A percentile compares a stretch with the other conserved stretches of the same genome.
Evolutionary conservation across 2,797 vertebrate genomes (phyloP).

Genomic region (Sebastes miniatus): DNA sequence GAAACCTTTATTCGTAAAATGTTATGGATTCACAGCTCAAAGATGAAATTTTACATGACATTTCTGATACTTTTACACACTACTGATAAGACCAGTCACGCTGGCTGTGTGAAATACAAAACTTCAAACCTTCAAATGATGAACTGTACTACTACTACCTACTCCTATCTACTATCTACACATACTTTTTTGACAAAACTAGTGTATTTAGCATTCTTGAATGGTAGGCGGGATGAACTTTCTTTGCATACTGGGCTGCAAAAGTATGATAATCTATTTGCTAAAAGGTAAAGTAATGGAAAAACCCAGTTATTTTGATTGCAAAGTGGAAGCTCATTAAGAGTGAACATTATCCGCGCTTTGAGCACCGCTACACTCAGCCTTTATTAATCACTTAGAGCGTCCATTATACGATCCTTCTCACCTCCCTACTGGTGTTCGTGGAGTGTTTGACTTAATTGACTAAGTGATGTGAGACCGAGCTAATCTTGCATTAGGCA

Average conservation of each 20-base stretch:
- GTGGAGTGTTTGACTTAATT: constrained; percentile 40
- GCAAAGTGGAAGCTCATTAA: background rate
- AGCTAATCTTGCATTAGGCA: constrained; percentile 38
- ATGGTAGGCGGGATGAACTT: background rate
- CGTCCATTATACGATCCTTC: constrained; percentile 41
- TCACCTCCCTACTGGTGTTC: constrained; percentile 11
- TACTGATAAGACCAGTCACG: background rate
- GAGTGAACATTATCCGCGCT: constrained; percentile 23
- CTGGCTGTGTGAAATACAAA: background rate
- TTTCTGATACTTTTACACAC: background rate
- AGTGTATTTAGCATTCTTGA: background rate
- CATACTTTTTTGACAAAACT: background rate
- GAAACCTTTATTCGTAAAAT: background rate
- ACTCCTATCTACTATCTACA: background rate
- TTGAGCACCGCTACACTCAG: background rate
- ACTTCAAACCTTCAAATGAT: background rate
- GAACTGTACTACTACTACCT: background rate
- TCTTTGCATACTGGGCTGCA: background rate
- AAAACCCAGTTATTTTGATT: background rate
- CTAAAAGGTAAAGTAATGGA: background rate
- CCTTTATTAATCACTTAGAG: constrained; percentile 45
- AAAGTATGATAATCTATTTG: background rate
- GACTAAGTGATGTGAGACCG: constrained; percentile 49
- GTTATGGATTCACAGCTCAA: background rate
- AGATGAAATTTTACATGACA: background rate